Evolutionary conservation across 2,888 invertebrate genomes (phyloP).

Genomic region (Phalangium opilio): DNA sequence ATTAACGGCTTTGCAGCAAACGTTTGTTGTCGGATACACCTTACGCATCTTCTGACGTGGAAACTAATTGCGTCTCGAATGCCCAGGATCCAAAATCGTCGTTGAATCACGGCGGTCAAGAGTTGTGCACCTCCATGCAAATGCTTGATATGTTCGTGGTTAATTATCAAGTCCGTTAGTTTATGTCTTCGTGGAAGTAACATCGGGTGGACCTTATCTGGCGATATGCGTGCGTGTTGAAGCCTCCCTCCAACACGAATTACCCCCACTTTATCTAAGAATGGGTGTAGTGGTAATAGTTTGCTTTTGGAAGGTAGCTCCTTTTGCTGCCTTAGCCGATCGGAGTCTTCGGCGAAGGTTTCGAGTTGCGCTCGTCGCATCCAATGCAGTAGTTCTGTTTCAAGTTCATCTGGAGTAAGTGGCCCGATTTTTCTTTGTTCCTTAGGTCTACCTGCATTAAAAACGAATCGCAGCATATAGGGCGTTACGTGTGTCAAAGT

Average conservation of each 20-base stretch:
- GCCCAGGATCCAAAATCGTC: conserved; percentile 5
- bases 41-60: conserved; percentile 4
- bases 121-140: conserved; percentile 11
- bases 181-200: conserved; percentile 14
- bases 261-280: conserved; percentile 12
- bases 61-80: background rate
- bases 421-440: no score
- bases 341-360: no score
- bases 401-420: no score
- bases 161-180: conserved; percentile 11
- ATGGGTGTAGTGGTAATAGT: conserved; percentile 12
- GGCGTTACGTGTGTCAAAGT: no score
- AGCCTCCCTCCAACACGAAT: conserved; percentile 18
- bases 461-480: no score
- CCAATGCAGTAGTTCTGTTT: no score
- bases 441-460: no score
- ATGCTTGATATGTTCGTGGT: conserved; percentile 9
- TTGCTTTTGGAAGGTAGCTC: no score
- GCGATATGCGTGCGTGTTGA: conserved; percentile 4
- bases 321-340: no score
- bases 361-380: no score
- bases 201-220: conserved; percentile 14
- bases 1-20: background rate
- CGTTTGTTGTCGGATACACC: conserved; percentile 3
- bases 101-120: background rate